Base-by-base conservation (phyloP, 1,140 invertebrate species). In the Lineus longissimus region DNA sequence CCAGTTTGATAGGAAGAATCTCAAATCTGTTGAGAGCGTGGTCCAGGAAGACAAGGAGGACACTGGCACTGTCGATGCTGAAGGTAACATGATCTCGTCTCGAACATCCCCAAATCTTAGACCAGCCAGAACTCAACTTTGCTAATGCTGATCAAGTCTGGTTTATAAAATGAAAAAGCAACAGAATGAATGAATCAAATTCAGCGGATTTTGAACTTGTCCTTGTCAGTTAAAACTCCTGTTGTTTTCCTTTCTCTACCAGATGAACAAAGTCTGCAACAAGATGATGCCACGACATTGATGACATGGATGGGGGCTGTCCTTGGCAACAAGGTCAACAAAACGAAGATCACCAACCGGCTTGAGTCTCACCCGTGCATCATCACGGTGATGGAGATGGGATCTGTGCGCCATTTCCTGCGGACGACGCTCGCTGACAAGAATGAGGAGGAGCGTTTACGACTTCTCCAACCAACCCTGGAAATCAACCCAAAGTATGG, bases 331-430 rank as follows among this genome's bases (percentile, higher is more conserved):
- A 93, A 91, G 83, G 92, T 93, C 0, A 85, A 87, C 29, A 87
- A 88, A 55, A 88, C 94, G 1, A 91, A 90, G 81, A 87, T 91
- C 0, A 97, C 93, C 0, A 87, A 88, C 29, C 87, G 90, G 36
- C 80, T 97, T 19, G 91, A 92, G 62, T 86, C 87, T 1, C 94
- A 98, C 84, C 95, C 95, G 0, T 97, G 94, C 79, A 90, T 96
- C 0, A 87, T 98, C 0, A 95, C 93, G 1, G 91, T 97, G 0
- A 90, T 93, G 72, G 94, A 98, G 81, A 97, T 98, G 94, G 94
- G 91, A 0, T 91, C 93, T 11, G 94, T 94, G 0, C 83, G 95
- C 64, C 95, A 98, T 80, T 97, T 98, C 73, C 89, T 98, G 61
- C 86, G 90, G 55, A 94, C 93, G 2, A 92, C 95, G 72, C 88